Evolutionary conservation across 2,113 vertebrate genomes (phyloP).

Genomic region (Alces alces): DNA sequence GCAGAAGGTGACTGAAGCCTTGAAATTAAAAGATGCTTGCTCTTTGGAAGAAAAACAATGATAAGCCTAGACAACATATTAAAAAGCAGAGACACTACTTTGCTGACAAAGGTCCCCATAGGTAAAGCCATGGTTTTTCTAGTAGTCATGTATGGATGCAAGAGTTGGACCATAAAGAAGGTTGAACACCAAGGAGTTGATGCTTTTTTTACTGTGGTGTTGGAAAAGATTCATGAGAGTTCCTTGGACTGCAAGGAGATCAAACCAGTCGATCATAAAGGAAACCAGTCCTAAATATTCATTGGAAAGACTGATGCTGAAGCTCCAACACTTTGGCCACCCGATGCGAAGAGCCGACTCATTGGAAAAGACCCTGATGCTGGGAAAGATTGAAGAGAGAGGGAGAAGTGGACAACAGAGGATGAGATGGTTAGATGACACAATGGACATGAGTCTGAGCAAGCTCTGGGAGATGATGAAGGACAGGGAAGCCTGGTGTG

Average conservation of each 20-base stretch:
- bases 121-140: background rate
- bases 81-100: background rate
- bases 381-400: background rate
- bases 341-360: accelerated
- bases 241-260: background rate
- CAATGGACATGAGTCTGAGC: background rate
- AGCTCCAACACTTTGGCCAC: background rate
- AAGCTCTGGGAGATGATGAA: background rate
- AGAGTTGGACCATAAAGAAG: background rate
- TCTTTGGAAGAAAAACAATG: background rate
- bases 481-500: background rate
- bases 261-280: background rate
- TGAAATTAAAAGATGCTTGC: background rate
- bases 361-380: background rate
- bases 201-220: background rate
- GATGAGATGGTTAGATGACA: background rate
- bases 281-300: background rate
- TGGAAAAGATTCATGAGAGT: background rate
- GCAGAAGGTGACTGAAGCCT: background rate
- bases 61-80: background rate
- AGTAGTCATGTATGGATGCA: background rate
- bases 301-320: background rate
- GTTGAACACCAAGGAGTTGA: background rate
- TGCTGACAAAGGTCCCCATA: accelerated
- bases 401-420: background rate